A percentile compares a stretch with the other conserved stretches of the same genome.
phyloP scores from a whole-genome alignment of 2,797 vertebrate species.

The Acipenser oxyrinchus region DNA sequence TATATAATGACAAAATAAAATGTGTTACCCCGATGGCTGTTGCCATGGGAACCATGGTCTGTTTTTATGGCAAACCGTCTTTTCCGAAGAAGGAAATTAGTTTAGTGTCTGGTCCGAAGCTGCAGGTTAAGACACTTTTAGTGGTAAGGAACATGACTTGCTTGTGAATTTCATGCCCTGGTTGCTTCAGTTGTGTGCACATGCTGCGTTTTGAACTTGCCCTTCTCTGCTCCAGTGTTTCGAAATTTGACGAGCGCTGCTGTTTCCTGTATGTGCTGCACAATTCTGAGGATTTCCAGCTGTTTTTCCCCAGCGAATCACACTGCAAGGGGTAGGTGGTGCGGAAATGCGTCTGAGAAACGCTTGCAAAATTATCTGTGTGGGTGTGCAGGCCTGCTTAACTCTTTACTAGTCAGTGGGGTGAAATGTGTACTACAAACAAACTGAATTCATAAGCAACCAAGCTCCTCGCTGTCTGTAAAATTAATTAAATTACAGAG shows the following conservation, averaged over 20 bases:
- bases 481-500: no score
- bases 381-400: not conserved
- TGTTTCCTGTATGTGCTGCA: slow-evolving; percentile 81
- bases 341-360: not conserved
- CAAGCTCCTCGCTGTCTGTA: not conserved
- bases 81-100: not conserved
- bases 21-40: no score
- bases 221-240: slow-evolving; percentile 50
- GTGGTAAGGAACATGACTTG: not conserved
- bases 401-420: not conserved
- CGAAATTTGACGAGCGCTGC: slow-evolving; percentile 76
- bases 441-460: not conserved
- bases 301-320: slow-evolving; percentile 76
- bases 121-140: not conserved
- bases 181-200: no score
- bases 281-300: slow-evolving; percentile 77
- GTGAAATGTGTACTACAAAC: no score
- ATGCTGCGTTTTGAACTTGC: no score
- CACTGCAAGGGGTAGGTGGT: slow-evolving; percentile 73
- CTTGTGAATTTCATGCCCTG: not conserved
- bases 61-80: not conserved
- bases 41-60: no score
- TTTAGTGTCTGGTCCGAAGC: not conserved
- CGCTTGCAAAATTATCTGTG: not conserved
- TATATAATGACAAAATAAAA: no score